Evolutionary conservation across 2,797 vertebrate genomes (phyloP), one percentile per base, ranked within the genome.

Genomic region (Setipinna tenuifilis): DNA sequence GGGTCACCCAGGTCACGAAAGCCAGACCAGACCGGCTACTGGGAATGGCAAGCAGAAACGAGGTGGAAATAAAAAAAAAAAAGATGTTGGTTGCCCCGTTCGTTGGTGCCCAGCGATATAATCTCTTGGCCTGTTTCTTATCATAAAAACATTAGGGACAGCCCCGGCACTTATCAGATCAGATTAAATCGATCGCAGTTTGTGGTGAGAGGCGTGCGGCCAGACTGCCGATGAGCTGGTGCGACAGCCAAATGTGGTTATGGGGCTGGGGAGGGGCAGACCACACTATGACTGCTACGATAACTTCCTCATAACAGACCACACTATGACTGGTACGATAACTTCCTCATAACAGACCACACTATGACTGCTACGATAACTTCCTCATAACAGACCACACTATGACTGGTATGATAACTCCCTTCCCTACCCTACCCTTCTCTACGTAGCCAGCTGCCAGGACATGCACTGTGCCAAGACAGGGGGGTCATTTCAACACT

Each of bases 1-100:
- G 35, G n/a, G 59, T 44, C 83, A 48, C 62, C 35, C 58, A 62
- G 85, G 88, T 87, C 85, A 85, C 87, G 31, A 41, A 19, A 41
- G 31, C n/a, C n/a, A n/a, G n/a, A n/a, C 68, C 31, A 41, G 17
- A 41, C 31, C 0, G 31, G 31, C 68, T 16, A 19, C 0, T 19
- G 14, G 5, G 65, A 17, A 71, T 12, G 65, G 28, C 4, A 2
- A 11, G 12, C 14, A 12, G 2, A 71, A 71, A 71, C 28, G 31
- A 68, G 25, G 12, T 0, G 23, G 10, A 48, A 48, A 48, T 48
- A 48, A 48, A 48, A 48, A 48, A 3, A 48, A 48, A 28, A 0
- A 65, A 12, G 28, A 31, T 9, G 12, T 31, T 0, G n/a, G 0
- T 25, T 25, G 62, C 25, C 62, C 31, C 31, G 3, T 19, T 75